Conservation (phyloP, 2,113 vertebrate genomes). For the Nesoenas mayeri region DNA sequence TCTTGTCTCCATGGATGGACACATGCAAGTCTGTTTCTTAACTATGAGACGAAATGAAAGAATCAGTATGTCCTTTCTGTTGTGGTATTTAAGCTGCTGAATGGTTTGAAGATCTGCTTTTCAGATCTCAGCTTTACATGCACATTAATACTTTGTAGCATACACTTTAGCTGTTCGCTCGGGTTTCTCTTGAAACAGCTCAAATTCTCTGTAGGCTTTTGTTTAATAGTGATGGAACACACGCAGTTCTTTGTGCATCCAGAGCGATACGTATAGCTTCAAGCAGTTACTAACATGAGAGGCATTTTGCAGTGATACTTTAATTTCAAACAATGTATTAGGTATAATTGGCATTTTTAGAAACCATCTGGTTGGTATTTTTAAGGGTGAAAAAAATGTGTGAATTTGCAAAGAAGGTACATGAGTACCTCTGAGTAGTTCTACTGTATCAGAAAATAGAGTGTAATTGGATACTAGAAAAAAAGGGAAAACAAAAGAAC, state of each 20-base stretch:
- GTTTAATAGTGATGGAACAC: neutral
- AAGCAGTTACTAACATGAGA: neutral
- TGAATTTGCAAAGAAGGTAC: neutral
- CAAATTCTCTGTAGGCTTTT: neutral
- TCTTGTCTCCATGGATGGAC: neutral
- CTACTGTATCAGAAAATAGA: neutral
- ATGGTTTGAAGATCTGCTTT: neutral
- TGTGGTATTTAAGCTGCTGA: neutral
- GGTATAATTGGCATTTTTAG: conserved; percentile 13
- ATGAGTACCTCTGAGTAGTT: neutral
- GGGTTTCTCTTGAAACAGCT: neutral
- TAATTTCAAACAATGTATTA: conserved; percentile 28
- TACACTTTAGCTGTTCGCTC: neutral
- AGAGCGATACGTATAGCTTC: neutral
- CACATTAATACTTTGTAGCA: neutral
- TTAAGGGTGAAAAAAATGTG: neutral
- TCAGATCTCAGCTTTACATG: neutral
- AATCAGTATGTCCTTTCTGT: neutral
- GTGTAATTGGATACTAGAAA: neutral
- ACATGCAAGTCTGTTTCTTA: neutral
- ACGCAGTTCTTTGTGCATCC: neutral
- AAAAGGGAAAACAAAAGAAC: neutral
- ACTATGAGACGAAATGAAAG: neutral
- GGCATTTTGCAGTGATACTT: neutral
- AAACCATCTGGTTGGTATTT: conserved; percentile 35